phyloP scores from a whole-genome alignment of 92 coral and sea anemone species.

The Siderastrea radians region DNA sequence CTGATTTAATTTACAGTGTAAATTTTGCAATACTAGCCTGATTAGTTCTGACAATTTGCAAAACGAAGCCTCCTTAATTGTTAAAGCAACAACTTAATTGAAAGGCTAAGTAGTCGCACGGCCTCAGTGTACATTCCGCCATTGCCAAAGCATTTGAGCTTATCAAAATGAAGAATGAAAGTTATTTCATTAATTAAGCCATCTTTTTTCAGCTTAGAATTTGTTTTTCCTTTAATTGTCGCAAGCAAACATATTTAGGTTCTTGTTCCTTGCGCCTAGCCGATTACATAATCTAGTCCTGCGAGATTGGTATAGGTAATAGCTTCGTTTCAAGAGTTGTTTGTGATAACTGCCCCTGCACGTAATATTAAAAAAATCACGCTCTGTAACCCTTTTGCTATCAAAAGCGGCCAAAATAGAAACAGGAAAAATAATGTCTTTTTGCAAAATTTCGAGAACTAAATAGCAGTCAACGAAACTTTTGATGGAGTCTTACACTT shows the following conservation, averaged over 20 bases:
- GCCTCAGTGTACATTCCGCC: neutral
- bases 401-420: too few relatives aligned
- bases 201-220: too few relatives aligned
- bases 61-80: neutral
- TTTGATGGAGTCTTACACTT: neutral
- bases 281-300: neutral
- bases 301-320: neutral
- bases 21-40: neutral
- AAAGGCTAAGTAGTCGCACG: neutral
- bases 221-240: too few relatives aligned
- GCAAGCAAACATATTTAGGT: too few relatives aligned
- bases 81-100: neutral
- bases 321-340: neutral
- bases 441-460: neutral
- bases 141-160: too few relatives aligned
- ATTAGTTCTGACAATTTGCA: too few relatives aligned
- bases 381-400: too few relatives aligned
- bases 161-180: too few relatives aligned
- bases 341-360: neutral
- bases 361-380: too few relatives aligned
- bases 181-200: too few relatives aligned
- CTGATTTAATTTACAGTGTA: neutral
- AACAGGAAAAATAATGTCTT: too few relatives aligned
- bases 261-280: too few relatives aligned
- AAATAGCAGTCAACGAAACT: neutral